Conservation (phyloP, 2,113 vertebrate genomes). For the Lepus europaeus region DNA sequence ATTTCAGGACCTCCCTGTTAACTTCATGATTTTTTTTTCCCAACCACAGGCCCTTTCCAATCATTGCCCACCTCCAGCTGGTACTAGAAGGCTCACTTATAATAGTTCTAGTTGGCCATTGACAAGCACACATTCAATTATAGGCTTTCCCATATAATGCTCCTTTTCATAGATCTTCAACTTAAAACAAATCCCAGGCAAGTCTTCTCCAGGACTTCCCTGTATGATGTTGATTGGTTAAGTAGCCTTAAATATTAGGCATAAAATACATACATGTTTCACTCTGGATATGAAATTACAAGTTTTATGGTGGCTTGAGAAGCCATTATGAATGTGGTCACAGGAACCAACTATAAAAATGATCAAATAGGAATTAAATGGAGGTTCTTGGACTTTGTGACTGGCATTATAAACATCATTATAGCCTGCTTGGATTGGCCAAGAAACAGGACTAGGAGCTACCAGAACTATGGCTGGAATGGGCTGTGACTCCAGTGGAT, state of each 20-base stretch:
- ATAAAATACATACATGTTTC: conserved; percentile 19
- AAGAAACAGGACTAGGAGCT: neutral
- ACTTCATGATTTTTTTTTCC: neutral
- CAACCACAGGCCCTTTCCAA: neutral
- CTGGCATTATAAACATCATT: neutral
- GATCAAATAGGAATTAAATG: neutral
- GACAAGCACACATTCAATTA: neutral
- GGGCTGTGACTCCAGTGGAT: neutral
- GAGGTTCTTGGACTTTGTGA: neutral
- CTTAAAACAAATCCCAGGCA: neutral
- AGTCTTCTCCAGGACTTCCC: neutral
- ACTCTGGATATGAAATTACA: conserved; percentile 42
- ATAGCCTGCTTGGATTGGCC: neutral
- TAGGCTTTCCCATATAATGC: neutral
- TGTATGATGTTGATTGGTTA: neutral
- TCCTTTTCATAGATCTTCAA: neutral
- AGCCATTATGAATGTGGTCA: conserved; percentile 29
- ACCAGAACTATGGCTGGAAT: neutral
- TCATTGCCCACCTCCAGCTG: conserved; percentile 9
- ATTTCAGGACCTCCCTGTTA: neutral
- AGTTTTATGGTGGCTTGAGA: neutral
- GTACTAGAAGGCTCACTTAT: neutral
- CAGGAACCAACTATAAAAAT: neutral
- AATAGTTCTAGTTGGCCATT: neutral
- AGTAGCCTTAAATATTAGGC: neutral